Evolutionary conservation across 2,113 vertebrate genomes (phyloP).

Genomic region (Anhinga anhinga): DNA sequence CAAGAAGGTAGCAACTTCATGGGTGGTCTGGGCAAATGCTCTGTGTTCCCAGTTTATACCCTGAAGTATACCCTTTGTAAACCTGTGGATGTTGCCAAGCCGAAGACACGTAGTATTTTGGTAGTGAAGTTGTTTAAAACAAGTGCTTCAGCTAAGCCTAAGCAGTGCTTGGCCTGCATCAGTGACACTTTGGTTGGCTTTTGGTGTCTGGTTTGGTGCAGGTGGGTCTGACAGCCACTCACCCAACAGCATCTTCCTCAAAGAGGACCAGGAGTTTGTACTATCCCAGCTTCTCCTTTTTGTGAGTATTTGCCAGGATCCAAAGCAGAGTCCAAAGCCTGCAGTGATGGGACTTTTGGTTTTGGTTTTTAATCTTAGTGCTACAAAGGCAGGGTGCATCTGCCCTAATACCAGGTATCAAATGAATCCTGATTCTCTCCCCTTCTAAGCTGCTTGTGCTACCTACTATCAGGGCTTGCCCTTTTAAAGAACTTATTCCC

Average conservation of each 20-base stretch:
- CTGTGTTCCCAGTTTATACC: neutral
- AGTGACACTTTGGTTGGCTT: neutral
- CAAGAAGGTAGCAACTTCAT: neutral
- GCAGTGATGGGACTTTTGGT: neutral
- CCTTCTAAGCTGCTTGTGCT: neutral
- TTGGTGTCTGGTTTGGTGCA: neutral
- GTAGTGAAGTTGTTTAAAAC: neutral
- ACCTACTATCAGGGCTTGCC: neutral
- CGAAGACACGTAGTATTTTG: neutral
- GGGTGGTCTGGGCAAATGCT: neutral
- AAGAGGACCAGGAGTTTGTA: neutral
- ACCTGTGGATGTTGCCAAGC: neutral
- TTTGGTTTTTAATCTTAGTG: neutral
- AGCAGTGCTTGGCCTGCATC: neutral
- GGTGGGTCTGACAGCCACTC: accelerated
- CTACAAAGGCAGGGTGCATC: neutral
- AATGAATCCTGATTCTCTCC: neutral
- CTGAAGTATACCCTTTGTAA: neutral
- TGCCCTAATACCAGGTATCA: neutral
- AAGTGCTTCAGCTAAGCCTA: neutral
- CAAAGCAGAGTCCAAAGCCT: neutral
- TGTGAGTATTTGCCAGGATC: neutral
- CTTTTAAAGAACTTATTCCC: neutral
- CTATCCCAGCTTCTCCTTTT: neutral
- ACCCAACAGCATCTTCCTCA: neutral